Evolutionary conservation across 2,797 vertebrate genomes (phyloP).

Genomic region (Coregonus ussuriensis): DNA sequence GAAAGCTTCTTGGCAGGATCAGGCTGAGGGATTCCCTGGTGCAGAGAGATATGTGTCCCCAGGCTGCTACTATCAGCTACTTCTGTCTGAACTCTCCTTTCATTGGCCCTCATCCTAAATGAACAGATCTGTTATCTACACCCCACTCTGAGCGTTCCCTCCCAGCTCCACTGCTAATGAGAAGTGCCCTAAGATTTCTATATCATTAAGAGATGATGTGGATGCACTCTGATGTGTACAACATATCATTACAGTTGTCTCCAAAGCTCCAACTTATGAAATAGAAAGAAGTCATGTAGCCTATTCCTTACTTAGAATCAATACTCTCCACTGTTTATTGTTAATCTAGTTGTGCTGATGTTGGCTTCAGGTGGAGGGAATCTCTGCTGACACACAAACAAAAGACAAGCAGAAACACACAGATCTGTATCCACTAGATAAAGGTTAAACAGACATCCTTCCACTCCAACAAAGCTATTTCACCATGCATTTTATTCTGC

Average conservation of each 20-base stretch:
- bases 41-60: neutral
- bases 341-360: too few relatives aligned
- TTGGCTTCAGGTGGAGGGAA: too few relatives aligned
- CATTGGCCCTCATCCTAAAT: conserved; percentile 3
- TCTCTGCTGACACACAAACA: neutral
- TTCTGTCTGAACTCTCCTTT: conserved; percentile 8
- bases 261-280: too few relatives aligned
- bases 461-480: neutral
- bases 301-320: neutral
- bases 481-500: neutral
- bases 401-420: neutral
- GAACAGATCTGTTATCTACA: conserved; percentile 16
- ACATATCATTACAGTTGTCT: too few relatives aligned
- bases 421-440: neutral
- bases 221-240: too few relatives aligned
- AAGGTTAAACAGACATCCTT: neutral
- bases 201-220: conserved; percentile 11
- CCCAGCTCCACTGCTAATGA: neutral
- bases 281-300: too few relatives aligned
- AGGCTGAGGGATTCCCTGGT: neutral
- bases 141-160: neutral
- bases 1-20: neutral
- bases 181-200: conserved; percentile 2
- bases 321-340: neutral
- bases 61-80: neutral